Percentiles rank a stretch among this genome's conserved stretches.
Conservation (phyloP, 2,797 vertebrate genomes). For the Morus bassanus region DNA sequence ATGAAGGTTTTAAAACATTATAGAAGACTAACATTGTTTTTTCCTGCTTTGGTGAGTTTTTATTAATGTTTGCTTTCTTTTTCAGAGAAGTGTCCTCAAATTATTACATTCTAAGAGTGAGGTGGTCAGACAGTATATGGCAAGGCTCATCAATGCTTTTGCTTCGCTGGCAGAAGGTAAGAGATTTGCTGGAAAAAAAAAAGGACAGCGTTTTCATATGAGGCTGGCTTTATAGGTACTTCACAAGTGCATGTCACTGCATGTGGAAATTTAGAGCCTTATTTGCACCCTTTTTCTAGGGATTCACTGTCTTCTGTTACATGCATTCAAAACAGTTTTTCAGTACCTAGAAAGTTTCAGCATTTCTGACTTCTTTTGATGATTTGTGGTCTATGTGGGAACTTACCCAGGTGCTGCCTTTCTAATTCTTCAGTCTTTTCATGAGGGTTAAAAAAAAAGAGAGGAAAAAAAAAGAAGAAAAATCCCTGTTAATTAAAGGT, state of each 20-base stretch:
- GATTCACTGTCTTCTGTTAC: not conserved
- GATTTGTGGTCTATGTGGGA: not conserved
- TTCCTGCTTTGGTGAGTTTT: not conserved
- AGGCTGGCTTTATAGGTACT: not conserved
- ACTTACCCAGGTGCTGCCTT: not conserved
- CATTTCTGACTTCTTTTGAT: not conserved
- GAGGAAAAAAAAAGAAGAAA: not conserved
- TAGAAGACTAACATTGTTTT: not conserved
- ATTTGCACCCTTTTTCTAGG: not conserved
- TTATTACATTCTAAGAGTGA: conserved; percentile 85
- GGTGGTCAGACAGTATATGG: conserved; percentile 87
- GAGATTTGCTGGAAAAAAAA: not conserved
- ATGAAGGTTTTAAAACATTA: not conserved
- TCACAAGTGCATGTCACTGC: not conserved
- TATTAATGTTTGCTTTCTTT: not conserved
- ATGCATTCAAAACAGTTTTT: not conserved
- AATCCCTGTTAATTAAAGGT: not conserved
- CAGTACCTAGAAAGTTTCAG: not conserved
- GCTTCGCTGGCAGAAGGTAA: conserved; percentile 92
- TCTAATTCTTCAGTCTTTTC: not conserved
- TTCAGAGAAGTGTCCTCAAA: conserved; percentile 82
- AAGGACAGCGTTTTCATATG: not conserved
- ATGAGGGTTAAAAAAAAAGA: not conserved
- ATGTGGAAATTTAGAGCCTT: not conserved
- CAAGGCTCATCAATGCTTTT: conserved; percentile 90